A percentile compares a stretch with the other conserved stretches of the same genome.
phyloP scores from a whole-genome alignment of 2,797 vertebrate species.

The Cuniculus paca region DNA sequence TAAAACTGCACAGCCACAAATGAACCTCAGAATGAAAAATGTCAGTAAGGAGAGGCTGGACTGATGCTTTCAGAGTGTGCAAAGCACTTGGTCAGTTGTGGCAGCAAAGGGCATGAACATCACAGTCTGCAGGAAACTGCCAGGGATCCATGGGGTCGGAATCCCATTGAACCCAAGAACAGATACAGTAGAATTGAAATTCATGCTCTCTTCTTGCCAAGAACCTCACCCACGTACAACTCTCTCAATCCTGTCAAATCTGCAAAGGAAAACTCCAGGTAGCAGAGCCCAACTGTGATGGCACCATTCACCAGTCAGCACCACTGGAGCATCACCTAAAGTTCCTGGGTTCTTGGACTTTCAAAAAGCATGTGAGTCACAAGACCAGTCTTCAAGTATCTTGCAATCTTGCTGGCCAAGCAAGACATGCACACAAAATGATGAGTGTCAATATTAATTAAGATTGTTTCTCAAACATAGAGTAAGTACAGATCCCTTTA shows the following conservation, averaged over 20 bases:
- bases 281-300: not conserved
- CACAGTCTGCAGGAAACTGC: not conserved
- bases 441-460: not conserved
- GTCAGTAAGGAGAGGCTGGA: not conserved
- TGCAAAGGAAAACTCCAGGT: not conserved
- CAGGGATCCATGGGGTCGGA: not conserved
- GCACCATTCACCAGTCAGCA: not conserved
- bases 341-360: not conserved
- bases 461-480: not conserved
- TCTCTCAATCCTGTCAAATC: not conserved
- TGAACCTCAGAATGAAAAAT: not conserved
- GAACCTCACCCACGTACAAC: fast-evolving
- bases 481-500: not conserved
- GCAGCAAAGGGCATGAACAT: fast-evolving
- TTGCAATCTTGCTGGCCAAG: not conserved
- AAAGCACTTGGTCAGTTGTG: not conserved
- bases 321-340: not conserved
- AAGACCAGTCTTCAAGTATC: not conserved
- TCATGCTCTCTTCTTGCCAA: not conserved
- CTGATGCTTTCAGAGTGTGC: not conserved
- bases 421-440: not conserved
- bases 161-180: not conserved
- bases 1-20: not conserved
- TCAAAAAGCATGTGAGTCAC: not conserved
- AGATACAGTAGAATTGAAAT: not conserved